These are phyloP conservation scores for Galerucella calmariensis DNA, from an alignment of 2,888 invertebrate species.

Conservation along the genomic window DNA sequence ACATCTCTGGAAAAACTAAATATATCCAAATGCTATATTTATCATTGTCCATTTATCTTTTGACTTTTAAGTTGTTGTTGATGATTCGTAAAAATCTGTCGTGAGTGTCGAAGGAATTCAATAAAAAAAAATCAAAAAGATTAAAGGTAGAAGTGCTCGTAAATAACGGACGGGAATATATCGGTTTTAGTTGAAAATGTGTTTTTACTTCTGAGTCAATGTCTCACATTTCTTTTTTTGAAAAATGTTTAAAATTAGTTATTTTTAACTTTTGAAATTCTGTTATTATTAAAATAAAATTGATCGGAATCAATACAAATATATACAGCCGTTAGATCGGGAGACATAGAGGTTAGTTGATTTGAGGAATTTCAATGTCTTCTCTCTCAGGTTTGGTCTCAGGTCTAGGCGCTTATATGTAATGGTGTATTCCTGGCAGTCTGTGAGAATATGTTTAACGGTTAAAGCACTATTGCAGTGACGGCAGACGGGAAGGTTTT, in stretches of 20 bases:
- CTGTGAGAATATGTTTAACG: too few species aligned
- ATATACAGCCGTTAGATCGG: too few species aligned
- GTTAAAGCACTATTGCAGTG: too few species aligned
- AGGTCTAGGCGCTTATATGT: too few species aligned
- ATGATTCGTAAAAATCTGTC: conserved; percentile 30
- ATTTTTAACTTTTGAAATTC: conserved; percentile 3
- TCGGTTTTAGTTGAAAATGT: conserved; percentile 17
- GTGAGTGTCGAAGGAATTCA: conserved; percentile 32
- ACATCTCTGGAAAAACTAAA: conserved; percentile 35
- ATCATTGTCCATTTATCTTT: conserved; percentile 39
- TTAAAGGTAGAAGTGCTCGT: conserved; percentile 22
- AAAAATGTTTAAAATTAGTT: conserved; percentile 7
- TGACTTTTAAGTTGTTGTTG: conserved; percentile 25
- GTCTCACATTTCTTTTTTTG: conserved; percentile 4
- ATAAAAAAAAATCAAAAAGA: conserved; percentile 30
- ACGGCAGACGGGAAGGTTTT: too few species aligned
- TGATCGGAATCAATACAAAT: too few species aligned
- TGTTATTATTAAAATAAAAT: too few species aligned
- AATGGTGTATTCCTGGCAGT: too few species aligned
- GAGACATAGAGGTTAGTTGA: too few species aligned
- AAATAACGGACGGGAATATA: conserved; percentile 25
- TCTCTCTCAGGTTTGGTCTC: too few species aligned
- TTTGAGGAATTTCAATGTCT: too few species aligned
- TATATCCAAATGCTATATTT: conserved; percentile 38
- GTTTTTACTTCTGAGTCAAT: conserved; percentile 14